These are phyloP conservation scores for Acanthosoma haemorrhoidale DNA, from an alignment of 2,888 invertebrate species.

Conservation along the genomic window DNA sequence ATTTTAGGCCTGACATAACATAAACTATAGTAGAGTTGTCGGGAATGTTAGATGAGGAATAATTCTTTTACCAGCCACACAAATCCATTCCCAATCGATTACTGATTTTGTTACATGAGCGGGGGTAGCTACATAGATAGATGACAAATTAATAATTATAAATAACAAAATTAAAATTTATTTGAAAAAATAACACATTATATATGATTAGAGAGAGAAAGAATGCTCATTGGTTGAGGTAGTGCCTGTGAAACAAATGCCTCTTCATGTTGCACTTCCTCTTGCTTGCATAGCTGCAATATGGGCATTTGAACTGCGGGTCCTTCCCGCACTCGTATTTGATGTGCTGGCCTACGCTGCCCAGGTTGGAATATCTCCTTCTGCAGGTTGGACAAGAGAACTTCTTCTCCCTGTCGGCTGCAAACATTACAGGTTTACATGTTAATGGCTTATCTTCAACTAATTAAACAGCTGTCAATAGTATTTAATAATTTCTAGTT, in stretches of 20 bases:
- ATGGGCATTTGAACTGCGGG: conserved; percentile 6
- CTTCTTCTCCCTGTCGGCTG: background rate
- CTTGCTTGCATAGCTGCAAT: background rate
- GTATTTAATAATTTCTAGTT: no score
- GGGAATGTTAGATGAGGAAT: no score
- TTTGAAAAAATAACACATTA: background rate
- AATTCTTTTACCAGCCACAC: no score
- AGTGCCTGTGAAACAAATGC: conserved; percentile 11
- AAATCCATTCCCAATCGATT: no score
- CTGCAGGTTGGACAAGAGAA: conserved; percentile 14
- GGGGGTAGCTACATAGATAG: no score
- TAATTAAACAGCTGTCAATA: no score
- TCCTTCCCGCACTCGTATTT: conserved; percentile 15
- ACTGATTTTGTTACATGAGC: no score
- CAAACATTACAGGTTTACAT: background rate
- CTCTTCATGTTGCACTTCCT: background rate
- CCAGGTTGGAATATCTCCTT: background rate
- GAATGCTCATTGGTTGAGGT: conserved; percentile 29
- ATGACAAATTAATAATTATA: background rate
- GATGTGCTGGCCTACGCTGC: background rate
- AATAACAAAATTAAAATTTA: background rate
- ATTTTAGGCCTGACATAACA: no score
- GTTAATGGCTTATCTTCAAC: no score
- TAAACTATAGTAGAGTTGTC: no score
- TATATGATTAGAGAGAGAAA: background rate